A percentile compares a stretch with the other conserved stretches of the same genome.
phyloP scores from a whole-genome alignment of 2,113 vertebrate genomes.

The Anolis carolinensis region DNA sequence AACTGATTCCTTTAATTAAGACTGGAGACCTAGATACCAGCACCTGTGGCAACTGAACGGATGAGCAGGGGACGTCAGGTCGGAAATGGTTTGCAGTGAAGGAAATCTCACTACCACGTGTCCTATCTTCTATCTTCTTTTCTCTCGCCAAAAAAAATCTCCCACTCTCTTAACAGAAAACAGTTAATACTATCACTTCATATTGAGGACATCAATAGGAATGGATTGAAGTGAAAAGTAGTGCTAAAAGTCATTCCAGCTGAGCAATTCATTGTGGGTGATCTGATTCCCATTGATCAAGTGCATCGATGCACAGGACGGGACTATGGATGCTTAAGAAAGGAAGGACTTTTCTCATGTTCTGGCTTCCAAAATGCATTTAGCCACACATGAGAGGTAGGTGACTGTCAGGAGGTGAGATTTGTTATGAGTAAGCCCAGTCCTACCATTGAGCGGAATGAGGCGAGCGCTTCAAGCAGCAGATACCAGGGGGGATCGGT shows the following conservation, averaged over 20 bases:
- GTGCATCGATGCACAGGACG: background rate
- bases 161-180: background rate
- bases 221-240: slow-evolving; percentile 28
- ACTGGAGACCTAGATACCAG: too few relatives aligned
- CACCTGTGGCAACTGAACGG: too few relatives aligned
- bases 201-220: slow-evolving; percentile 23
- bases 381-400: background rate
- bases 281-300: background rate
- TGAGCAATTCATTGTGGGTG: background rate
- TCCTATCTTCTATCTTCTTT: background rate
- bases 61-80: background rate
- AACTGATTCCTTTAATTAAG: background rate
- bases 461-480: too few relatives aligned
- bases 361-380: background rate
- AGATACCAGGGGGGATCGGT: too few relatives aligned
- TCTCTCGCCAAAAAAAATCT: background rate
- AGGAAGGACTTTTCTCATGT: background rate
- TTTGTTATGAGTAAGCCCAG: too few relatives aligned
- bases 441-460: too few relatives aligned
- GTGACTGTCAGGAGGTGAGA: too few relatives aligned
- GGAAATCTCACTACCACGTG: background rate
- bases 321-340: background rate
- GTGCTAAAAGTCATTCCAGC: slow-evolving; percentile 35
- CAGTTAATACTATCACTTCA: slow-evolving; percentile 14
- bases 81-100: background rate